phyloP scores from a whole-genome alignment of 2,113 vertebrate species.

The Toxotes jaculatrix region DNA sequence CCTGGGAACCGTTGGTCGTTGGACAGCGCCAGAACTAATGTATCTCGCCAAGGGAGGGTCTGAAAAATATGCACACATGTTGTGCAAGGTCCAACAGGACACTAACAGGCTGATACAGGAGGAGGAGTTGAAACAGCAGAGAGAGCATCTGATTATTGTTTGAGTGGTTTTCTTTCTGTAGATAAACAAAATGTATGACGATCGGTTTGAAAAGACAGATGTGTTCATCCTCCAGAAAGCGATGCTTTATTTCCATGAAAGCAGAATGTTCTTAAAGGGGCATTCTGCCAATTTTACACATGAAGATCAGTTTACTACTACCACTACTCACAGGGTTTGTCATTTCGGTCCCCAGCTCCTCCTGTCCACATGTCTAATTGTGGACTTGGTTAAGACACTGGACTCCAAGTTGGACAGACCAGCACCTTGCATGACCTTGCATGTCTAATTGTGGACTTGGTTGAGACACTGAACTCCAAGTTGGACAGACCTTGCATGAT shows the following conservation, averaged over 20 bases:
- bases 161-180: constrained; percentile 11
- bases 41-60: constrained; percentile 57
- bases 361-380: no score
- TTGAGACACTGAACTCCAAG: no score
- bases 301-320: no score
- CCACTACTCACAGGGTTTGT: no score
- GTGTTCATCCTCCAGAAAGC: neutral
- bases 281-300: constrained; percentile 6
- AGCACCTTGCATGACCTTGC: no score
- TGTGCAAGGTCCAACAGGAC: constrained; percentile 59
- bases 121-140: constrained; percentile 17
- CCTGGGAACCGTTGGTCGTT: constrained; percentile 55
- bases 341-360: no score
- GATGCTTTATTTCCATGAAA: neutral
- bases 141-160: constrained; percentile 40
- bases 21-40: constrained; percentile 59
- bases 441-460: no score
- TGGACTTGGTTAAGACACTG: no score
- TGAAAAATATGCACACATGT: constrained; percentile 71
- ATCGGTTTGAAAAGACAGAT: constrained; percentile 13
- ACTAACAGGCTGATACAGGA: constrained; percentile 26
- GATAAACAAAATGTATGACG: neutral
- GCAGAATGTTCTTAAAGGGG: neutral
- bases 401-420: no score
- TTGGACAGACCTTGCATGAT: no score